Conservation (phyloP, 2,888 invertebrate genomes). For the Melangyna quadrimaculata region DNA sequence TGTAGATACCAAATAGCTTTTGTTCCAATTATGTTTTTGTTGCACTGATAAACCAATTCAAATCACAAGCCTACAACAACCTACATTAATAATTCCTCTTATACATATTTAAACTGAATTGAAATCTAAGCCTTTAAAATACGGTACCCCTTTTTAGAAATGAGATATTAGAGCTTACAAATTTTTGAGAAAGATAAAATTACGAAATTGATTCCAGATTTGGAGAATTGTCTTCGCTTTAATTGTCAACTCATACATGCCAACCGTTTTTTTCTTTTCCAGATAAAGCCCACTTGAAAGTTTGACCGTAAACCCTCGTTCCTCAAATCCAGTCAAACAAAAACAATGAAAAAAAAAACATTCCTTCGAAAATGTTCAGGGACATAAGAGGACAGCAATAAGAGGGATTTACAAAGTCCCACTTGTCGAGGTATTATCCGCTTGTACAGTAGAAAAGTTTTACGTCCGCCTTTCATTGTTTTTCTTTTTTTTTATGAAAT, state of each 20-base stretch:
- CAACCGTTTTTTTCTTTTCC: neutral
- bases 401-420: slow-evolving; percentile 30
- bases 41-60: neutral
- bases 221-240: neutral
- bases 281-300: slow-evolving; percentile 8
- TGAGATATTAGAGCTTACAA: neutral
- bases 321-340: neutral
- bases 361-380: neutral
- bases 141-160: neutral
- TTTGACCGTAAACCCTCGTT: neutral
- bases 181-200: neutral
- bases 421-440: slow-evolving; percentile 43
- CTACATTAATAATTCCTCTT: neutral
- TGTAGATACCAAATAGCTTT: too few species aligned
- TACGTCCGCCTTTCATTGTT: slow-evolving; percentile 29
- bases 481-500: slow-evolving; percentile 4
- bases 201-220: neutral
- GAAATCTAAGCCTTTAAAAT: neutral
- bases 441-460: slow-evolving; percentile 51
- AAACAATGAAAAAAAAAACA: neutral
- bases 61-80: too few species aligned
- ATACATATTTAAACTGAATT: neutral
- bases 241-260: neutral
- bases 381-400: slow-evolving; percentile 30
- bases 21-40: too few species aligned